A percentile compares a stretch with the other conserved stretches of the same genome.
Evolutionary conservation across 2,888 invertebrate genomes (phyloP).

Genomic region (Nebria salina): DNA sequence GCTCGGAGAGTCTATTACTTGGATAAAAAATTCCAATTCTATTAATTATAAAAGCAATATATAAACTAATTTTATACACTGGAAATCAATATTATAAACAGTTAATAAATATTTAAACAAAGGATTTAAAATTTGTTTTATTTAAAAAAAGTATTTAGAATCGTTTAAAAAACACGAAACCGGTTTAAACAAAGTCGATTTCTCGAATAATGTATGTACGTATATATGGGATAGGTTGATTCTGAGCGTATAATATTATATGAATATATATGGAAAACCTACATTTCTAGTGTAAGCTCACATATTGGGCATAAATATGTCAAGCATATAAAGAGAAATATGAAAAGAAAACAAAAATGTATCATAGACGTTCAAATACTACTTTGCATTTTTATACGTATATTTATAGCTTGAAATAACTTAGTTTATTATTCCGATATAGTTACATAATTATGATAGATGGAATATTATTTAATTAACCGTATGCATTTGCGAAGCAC

Average conservation of each 20-base stretch:
- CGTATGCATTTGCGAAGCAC: no score
- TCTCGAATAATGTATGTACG: not conserved
- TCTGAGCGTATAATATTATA: not conserved
- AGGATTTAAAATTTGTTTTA: not conserved
- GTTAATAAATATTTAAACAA: not conserved
- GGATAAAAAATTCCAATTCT: slow-evolving; percentile 13
- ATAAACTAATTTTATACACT: not conserved
- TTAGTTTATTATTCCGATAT: not conserved
- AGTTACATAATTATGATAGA: not conserved
- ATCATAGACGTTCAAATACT: not conserved
- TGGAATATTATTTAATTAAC: no score
- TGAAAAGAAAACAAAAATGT: not conserved
- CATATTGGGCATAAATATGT: slow-evolving; percentile 8
- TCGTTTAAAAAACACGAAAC: not conserved
- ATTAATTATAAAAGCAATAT: no score
- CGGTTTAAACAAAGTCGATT: not conserved
- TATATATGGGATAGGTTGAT: not conserved
- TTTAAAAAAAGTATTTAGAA: not conserved
- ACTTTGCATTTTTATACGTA: not conserved
- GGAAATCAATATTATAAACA: not conserved
- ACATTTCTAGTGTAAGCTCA: not conserved
- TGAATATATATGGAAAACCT: slow-evolving; percentile 10
- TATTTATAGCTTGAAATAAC: not conserved
- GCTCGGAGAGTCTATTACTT: slow-evolving; percentile 19
- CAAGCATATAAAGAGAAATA: slow-evolving; percentile 10